phyloP scores from a whole-genome alignment of 1,140 invertebrate species.

The Tenebrio molitor region DNA sequence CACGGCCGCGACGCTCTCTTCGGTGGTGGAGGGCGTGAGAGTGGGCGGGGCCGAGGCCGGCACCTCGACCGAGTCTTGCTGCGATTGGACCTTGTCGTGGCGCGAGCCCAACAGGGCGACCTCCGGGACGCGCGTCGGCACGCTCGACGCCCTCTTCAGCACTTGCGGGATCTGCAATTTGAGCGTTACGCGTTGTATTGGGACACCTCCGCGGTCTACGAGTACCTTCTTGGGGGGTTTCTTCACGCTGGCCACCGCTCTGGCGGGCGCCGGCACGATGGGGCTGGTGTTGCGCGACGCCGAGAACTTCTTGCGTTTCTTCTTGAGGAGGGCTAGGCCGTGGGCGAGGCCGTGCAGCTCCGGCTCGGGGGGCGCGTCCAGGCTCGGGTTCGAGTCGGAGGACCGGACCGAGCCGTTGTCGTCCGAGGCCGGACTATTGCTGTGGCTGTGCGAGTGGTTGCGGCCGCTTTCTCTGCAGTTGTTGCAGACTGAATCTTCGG shows the following conservation, averaged over 20 bases:
- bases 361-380: conserved; percentile 60
- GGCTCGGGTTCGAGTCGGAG: conserved; percentile 68
- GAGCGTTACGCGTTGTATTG: too few relatives aligned
- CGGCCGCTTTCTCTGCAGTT: conserved; percentile 69
- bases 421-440: conserved; percentile 66
- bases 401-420: conserved; percentile 61
- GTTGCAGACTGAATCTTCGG: conserved; percentile 88
- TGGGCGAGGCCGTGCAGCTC: conserved; percentile 64
- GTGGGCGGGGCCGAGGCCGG: conserved; percentile 50
- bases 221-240: conserved; percentile 63
- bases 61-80: conserved; percentile 69
- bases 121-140: conserved; percentile 71
- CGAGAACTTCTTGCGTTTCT: conserved; percentile 85
- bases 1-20: conserved; percentile 63
- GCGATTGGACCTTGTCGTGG: conserved; percentile 68
- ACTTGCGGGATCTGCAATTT: conserved; percentile 63
- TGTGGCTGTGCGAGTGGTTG: conserved; percentile 65
- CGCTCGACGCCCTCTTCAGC: conserved; percentile 74
- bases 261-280: conserved; percentile 65
- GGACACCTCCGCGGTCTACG: too few relatives aligned
- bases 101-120: conserved; percentile 62
- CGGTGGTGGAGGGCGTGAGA: conserved; percentile 70
- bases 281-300: conserved; percentile 79
- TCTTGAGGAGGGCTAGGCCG: conserved; percentile 78
- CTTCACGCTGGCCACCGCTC: conserved; percentile 51